phyloP scores from a whole-genome alignment of 2,888 invertebrate genomes.

The Caprella mutica region DNA sequence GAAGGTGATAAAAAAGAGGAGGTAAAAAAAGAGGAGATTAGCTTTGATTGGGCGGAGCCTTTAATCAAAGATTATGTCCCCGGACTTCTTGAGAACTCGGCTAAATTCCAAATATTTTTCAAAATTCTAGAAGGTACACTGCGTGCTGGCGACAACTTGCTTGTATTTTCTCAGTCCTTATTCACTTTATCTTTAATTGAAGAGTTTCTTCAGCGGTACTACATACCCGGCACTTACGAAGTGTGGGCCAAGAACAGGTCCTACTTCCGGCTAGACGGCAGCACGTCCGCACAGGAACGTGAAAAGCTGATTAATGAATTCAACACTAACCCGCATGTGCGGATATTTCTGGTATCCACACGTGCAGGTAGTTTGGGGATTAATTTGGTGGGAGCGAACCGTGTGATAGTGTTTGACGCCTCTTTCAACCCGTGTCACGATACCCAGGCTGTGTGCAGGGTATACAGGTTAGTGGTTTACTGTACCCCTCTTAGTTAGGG shows the following conservation, averaged over 20 bases:
- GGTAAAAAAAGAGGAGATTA: conserved; percentile 45
- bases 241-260: conserved; percentile 73
- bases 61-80: conserved; percentile 55
- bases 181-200: conserved; percentile 91
- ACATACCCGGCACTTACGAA: conserved; percentile 42
- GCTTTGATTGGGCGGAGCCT: conserved; percentile 58
- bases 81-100: conserved; percentile 81
- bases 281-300: conserved; percentile 83
- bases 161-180: conserved; percentile 92
- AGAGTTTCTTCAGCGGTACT: conserved; percentile 68
- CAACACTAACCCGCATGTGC: conserved; percentile 63
- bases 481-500: conserved; percentile 34
- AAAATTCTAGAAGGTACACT: conserved; percentile 81
- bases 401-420: conserved; percentile 94
- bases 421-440: conserved; percentile 99
- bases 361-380: conserved; percentile 93
- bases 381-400: conserved; percentile 91
- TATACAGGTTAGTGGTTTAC: no score
- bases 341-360: conserved; percentile 90
- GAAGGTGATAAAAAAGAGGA: conserved; percentile 47
- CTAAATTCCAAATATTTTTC: conserved; percentile 89
- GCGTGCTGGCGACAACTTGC: conserved; percentile 70
- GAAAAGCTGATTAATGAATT: conserved; percentile 94
- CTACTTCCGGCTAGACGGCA: conserved; percentile 89
- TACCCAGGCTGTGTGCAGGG: conserved; percentile 91